Evolutionary conservation across 2,888 invertebrate genomes (phyloP), one percentile per base, ranked within the genome.

Genomic region (Caradrina clavipalpis): DNA sequence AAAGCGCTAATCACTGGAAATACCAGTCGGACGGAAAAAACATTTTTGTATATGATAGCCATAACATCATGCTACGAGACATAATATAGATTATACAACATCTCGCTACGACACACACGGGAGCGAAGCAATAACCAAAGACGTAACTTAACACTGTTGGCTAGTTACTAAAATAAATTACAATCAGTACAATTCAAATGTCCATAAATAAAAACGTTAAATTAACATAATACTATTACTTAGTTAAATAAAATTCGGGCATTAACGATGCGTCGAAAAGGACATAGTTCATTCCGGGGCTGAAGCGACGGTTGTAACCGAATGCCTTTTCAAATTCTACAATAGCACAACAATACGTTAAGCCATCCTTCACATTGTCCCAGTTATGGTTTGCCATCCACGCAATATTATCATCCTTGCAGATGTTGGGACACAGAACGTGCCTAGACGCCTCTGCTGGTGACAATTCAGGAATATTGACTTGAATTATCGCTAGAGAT

Each of bases 401-500:
- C 0, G 73, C 66, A 1, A 88, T 82, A 2, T 0, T 45, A 1
- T 17, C n/a, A 8, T 1, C 15, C 11, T 0, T 13, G 17, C 93
- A 94, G 2, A 92, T 85, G 51, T 94, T 91, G 1, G 11, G 61
- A 69, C 94, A 94, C 0, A 82, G 80, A 5, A 88, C 74, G n/a
- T 89, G 76, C 0, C 53, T 17, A 0, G 13, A 3, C 0, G 79
- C 87, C 0, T 90, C 85, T 0, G 55, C 3, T 10, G 53, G 8
- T 0, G 68, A 74, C 49, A 93, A 62, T 19, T 90, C 88, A 0
- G 93, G 93, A 39, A 90, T 78, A 66, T 94, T 94, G 1, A 94
- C 72, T 73, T 93, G 92, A 10, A 94, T 78, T 17, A 94, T 89
- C 0, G 90, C 94, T 0, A 94, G 56, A 0, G 92, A 90, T 10